Evolutionary conservation across 2,888 invertebrate species (phyloP).

Genomic region (Lamellibrachia columna): DNA sequence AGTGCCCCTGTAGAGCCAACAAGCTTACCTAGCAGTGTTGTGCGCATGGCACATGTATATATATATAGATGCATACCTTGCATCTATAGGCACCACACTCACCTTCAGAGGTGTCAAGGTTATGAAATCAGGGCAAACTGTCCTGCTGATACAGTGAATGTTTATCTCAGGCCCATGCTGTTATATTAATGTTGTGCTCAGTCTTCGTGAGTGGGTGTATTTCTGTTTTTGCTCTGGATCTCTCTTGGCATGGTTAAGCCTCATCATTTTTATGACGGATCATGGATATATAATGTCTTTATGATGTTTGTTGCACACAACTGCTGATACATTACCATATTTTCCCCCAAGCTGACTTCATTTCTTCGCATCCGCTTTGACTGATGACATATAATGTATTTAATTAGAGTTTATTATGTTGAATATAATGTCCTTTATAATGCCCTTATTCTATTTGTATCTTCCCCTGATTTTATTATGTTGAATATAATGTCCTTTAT

Average conservation of each 20-base stretch:
- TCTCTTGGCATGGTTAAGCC: not conserved
- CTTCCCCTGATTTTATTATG: not conserved
- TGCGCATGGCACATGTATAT: not conserved
- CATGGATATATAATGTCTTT: not conserved
- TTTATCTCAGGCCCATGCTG: not conserved
- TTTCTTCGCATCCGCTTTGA: too few relatives aligned
- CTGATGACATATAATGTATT: too few relatives aligned
- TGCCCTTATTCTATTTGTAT: not conserved
- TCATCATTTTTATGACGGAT: not conserved
- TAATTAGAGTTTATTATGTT: too few relatives aligned
- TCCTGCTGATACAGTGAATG: not conserved
- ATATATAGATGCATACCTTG: conserved; percentile 7
- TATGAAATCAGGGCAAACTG: not conserved
- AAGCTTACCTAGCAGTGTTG: not conserved
- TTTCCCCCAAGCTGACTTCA: too few relatives aligned
- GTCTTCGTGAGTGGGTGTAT: not conserved
- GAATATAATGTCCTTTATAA: too few relatives aligned
- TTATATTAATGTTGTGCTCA: not conserved
- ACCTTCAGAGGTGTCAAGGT: conserved; percentile 5
- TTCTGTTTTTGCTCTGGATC: not conserved
- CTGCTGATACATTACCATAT: too few relatives aligned
- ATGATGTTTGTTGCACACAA: not conserved
- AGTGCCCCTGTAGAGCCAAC: not conserved
- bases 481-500: too few relatives aligned
- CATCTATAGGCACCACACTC: not conserved